Evolutionary conservation across 2,113 vertebrate genomes (phyloP).

Genomic region (Procavia capensis): DNA sequence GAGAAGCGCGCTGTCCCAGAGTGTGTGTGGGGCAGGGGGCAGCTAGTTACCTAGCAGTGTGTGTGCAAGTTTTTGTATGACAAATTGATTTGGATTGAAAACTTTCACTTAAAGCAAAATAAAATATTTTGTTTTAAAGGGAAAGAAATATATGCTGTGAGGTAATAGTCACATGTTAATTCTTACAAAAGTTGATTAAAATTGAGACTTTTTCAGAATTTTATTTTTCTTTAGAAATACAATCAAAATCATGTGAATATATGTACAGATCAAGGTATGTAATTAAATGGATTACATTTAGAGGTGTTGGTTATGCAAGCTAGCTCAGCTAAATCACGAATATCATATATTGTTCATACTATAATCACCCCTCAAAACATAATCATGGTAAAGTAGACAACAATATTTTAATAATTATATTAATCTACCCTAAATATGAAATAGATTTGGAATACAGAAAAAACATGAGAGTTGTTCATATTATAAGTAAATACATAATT

Average conservation of each 20-base stretch:
- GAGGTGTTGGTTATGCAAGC: not conserved
- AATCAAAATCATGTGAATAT: not conserved
- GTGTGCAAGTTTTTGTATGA: too few relatives aligned
- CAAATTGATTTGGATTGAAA: too few relatives aligned
- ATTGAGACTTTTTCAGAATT: conserved; percentile 23
- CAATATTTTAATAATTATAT: not conserved
- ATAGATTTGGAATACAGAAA: not conserved
- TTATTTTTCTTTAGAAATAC: not conserved
- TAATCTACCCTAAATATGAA: not conserved
- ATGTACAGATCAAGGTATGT: not conserved
- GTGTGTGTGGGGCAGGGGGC: too few relatives aligned
- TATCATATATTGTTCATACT: not conserved
- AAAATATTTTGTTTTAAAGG: too few relatives aligned
- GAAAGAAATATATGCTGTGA: conserved; percentile 39
- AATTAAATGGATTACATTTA: not conserved
- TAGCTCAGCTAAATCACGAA: not conserved
- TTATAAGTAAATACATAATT: not conserved
- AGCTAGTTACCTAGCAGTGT: too few relatives aligned
- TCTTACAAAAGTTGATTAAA: not conserved
- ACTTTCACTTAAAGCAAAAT: too few relatives aligned
- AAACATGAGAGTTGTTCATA: not conserved
- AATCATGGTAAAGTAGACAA: not conserved
- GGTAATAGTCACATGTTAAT: not conserved
- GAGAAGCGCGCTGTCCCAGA: too few relatives aligned
- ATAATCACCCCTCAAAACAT: not conserved